phyloP scores from a whole-genome alignment of 2,888 invertebrate species.

The Drosophila fulvimacula region DNA sequence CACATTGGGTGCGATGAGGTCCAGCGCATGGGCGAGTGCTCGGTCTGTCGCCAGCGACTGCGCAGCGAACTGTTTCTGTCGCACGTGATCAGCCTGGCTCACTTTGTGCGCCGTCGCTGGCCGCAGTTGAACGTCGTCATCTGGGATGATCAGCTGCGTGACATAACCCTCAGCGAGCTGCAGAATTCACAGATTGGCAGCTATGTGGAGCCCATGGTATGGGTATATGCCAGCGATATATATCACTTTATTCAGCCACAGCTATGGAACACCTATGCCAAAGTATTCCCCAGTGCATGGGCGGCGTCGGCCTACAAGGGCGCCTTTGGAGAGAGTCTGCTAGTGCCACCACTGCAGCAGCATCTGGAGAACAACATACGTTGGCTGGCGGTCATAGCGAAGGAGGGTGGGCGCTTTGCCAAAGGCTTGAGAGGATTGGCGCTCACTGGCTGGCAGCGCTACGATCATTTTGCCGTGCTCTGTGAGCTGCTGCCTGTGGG shows the following conservation, averaged over 20 bases:
- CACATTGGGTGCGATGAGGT: slow-evolving; percentile 92
- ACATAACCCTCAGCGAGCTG: slow-evolving; percentile 87
- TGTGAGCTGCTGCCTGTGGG: slow-evolving; percentile 89
- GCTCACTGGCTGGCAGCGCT: slow-evolving; percentile 85
- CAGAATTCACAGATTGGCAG: slow-evolving; percentile 87
- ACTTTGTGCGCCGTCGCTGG: slow-evolving; percentile 87
- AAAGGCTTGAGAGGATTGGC: slow-evolving; percentile 84
- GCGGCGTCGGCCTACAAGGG: slow-evolving; percentile 91
- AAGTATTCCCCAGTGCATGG: slow-evolving; percentile 90
- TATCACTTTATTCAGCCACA: slow-evolving; percentile 86
- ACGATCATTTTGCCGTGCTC: slow-evolving; percentile 89
- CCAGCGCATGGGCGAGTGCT: slow-evolving; percentile 89
- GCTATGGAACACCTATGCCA: slow-evolving; percentile 89
- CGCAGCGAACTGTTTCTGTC: slow-evolving; percentile 87
- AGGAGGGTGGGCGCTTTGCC: slow-evolving; percentile 86
- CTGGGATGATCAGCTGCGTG: slow-evolving; percentile 93
- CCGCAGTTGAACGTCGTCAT: slow-evolving; percentile 88
- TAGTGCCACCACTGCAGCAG: slow-evolving; percentile 88
- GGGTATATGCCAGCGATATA: slow-evolving; percentile 91
- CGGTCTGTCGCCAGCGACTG: slow-evolving; percentile 86
- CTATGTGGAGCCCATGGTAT: slow-evolving; percentile 92
- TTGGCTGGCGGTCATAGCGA: slow-evolving; percentile 89
- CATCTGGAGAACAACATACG: slow-evolving; percentile 90
- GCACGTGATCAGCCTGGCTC: slow-evolving; percentile 87
- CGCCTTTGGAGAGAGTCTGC: slow-evolving; percentile 89